phyloP scores from a whole-genome alignment of 2,888 invertebrate species.

The Oscheius sp. region DNA sequence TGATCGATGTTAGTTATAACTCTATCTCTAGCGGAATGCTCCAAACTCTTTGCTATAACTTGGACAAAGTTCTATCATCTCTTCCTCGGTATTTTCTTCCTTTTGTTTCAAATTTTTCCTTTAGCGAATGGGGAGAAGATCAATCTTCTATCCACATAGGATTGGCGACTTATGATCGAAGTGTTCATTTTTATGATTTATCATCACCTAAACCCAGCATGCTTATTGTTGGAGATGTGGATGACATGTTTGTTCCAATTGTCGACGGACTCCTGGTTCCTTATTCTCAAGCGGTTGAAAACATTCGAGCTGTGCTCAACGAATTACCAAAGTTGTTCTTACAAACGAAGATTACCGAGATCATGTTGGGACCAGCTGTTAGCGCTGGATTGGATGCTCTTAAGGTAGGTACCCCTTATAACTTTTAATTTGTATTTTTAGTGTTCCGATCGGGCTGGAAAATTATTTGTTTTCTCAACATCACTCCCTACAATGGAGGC shows the following conservation, averaged over 20 bases:
- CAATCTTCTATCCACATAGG: constrained; percentile 84
- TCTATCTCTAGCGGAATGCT: constrained; percentile 91
- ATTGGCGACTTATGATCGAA: constrained; percentile 93
- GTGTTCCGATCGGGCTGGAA: constrained; percentile 82
- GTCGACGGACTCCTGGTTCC: constrained; percentile 89
- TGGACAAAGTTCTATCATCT: constrained; percentile 82
- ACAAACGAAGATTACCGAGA: constrained; percentile 93
- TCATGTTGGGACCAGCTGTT: constrained; percentile 91
- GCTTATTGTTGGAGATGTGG: constrained; percentile 77
- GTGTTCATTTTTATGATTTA: constrained; percentile 92
- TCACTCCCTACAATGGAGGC: constrained; percentile 89
- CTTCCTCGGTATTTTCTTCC: constrained; percentile 80
- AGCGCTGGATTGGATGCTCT: constrained; percentile 96
- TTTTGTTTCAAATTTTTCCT: too few species aligned
- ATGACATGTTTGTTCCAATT: constrained; percentile 96
- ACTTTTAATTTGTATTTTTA: constrained; percentile 10
- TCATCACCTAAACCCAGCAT: constrained; percentile 75
- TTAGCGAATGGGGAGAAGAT: constrained; percentile 72
- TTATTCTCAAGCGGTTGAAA: constrained; percentile 72
- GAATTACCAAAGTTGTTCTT: constrained; percentile 90
- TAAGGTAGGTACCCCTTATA: constrained; percentile 74
- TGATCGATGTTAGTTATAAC: constrained; percentile 97
- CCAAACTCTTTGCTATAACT: constrained; percentile 84
- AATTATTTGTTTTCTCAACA: constrained; percentile 93
- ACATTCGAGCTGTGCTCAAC: constrained; percentile 79